phyloP scores from a whole-genome alignment of 2,888 invertebrate genomes.

The Balanococcus diminutus region DNA sequence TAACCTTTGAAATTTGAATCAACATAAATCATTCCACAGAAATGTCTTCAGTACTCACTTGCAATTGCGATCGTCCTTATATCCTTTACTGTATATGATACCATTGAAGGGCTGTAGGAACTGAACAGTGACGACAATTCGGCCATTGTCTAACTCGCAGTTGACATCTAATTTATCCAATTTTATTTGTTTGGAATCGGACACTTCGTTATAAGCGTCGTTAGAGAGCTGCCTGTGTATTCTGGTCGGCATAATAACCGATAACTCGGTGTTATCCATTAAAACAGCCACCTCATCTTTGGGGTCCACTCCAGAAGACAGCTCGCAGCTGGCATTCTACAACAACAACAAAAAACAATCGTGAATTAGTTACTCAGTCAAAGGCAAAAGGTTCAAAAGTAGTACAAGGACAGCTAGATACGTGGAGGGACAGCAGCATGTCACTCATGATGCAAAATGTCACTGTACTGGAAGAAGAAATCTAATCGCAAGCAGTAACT shows the following conservation, averaged over 20 bases:
- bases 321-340: constrained; percentile 50
- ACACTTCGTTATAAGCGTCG: constrained; percentile 4
- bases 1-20: no score
- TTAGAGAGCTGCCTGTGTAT: constrained; percentile 42
- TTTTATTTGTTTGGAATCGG: constrained; percentile 19
- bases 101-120: constrained; percentile 71
- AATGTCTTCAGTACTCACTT: constrained; percentile 68
- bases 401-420: neutral
- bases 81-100: constrained; percentile 74
- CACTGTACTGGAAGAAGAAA: neutral
- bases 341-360: neutral
- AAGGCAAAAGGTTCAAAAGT: neutral
- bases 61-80: constrained; percentile 71
- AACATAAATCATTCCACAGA: no score
- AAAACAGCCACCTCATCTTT: constrained; percentile 47
- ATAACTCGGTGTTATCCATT: constrained; percentile 45
- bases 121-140: constrained; percentile 66
- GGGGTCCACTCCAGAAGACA: constrained; percentile 53
- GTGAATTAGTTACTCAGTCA: neutral
- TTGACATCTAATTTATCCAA: constrained; percentile 47
- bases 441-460: neutral
- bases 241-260: constrained; percentile 49
- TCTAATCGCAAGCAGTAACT: neutral
- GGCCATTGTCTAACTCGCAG: constrained; percentile 44
- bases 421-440: neutral